Base-by-base conservation (phyloP, 1,140 invertebrate species). In the Diabrotica undecimpunctata region DNA sequence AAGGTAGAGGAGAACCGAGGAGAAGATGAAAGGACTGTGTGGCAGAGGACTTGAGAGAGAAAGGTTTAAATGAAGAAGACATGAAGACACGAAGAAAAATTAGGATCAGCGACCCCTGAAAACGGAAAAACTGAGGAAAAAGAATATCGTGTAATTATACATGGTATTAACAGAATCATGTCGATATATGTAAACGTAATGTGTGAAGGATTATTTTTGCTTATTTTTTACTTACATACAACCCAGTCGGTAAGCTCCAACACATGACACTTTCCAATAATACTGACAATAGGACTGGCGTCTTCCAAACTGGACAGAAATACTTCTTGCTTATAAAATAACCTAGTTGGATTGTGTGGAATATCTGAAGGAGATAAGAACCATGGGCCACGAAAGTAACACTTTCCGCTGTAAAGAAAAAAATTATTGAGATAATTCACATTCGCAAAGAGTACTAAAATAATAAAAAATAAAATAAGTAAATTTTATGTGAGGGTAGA, bases 291-390 rank as follows among this genome's bases (percentile, higher is more conserved):
- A 0, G 94, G 91, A 81, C 95, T 94, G 0, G 92, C 92, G 71
- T 96, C 94, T 77, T 97, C 94, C 62, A 95, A 88, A 2, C 91
- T 93, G 55, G 93, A 95, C 11, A 97, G 81, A 70, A 99, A 90
- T 14, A 98, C 85, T 83, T 99, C 97, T 80, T 97, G 93, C 69
- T 94, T 92, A 81, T 95, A 99, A 80, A 96, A 98, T n/a, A 91
- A 83, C 76, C 88, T 80, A 58, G 82, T 84, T 70, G 83, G 87
- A 61, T 86, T 85, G 80, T 88, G 90, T 78, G 84, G 87, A 58
- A 97, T 89, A 81, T 98, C 96, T 13, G 85, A 83, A 5, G 97
- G 94, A 56, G 90, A 86, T 52, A 98, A 87, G 71, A 98, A 88
- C 88, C 93, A 95, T 0, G 96, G 94, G 2, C 97, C 97, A 70